Evolutionary conservation across 1,140 invertebrate species (phyloP).

Genomic region (Aphaenogaster ashmeadi): DNA sequence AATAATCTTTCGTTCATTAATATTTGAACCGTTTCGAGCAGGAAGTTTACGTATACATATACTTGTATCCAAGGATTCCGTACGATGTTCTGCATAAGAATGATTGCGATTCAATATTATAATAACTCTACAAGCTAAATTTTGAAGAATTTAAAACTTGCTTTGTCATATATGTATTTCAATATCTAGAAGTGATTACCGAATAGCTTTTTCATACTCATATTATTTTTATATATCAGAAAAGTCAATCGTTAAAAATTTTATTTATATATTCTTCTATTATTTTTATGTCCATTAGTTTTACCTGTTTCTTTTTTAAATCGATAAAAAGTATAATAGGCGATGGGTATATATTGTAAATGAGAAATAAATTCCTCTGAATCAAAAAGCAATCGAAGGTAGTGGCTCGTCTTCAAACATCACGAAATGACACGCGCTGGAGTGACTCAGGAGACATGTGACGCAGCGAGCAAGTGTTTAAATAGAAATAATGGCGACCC

Average conservation of each 20-base stretch:
- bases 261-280: not conserved
- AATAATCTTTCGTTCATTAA: constrained; percentile 35
- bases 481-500: constrained; percentile 80
- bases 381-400: constrained; percentile 19
- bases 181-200: not conserved
- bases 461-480: constrained; percentile 76
- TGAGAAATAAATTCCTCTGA: not conserved
- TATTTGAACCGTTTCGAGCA: constrained; percentile 1
- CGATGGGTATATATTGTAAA: not conserved
- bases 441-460: constrained; percentile 79
- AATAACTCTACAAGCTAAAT: not conserved
- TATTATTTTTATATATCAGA: not conserved
- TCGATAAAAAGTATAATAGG: not conserved
- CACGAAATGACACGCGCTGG: constrained; percentile 65
- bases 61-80: not conserved
- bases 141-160: not conserved
- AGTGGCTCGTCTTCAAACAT: constrained; percentile 33
- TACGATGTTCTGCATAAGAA: not conserved
- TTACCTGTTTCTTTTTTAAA: not conserved
- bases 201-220: not conserved
- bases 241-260: not conserved
- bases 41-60: not conserved
- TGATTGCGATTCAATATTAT: not conserved
- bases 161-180: not conserved
- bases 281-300: not conserved